A percentile compares a stretch with the other conserved stretches of the same genome.
Evolutionary conservation across 2,888 invertebrate genomes (phyloP).

Genomic region (Pheosia tremula): DNA sequence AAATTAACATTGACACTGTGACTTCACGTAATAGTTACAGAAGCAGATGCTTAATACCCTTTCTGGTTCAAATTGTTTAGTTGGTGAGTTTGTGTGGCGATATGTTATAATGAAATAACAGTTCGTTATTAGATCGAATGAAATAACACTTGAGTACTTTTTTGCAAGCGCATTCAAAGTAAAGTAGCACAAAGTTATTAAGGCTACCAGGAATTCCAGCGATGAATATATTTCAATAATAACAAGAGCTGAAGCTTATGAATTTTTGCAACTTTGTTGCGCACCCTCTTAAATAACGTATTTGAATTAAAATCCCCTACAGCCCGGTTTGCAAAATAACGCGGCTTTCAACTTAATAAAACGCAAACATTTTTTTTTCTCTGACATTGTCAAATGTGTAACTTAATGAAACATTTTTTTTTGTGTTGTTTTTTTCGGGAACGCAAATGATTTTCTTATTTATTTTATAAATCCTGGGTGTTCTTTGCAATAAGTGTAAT

Average conservation of each 20-base stretch:
- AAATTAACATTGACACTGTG: too few species aligned
- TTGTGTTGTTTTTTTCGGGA: background rate
- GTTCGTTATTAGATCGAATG: too few species aligned
- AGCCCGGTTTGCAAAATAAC: slow-evolving; percentile 35
- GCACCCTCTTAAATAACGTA: slow-evolving; percentile 28
- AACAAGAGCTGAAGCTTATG: slow-evolving; percentile 37
- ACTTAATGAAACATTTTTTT: slow-evolving; percentile 16
- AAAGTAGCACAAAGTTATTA: slow-evolving; percentile 2
- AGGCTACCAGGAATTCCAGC: slow-evolving; percentile 24
- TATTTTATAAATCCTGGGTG: background rate
- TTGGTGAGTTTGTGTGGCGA: too few species aligned
- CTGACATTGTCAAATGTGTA: slow-evolving; percentile 4
- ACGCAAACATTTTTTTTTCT: slow-evolving; percentile 45
- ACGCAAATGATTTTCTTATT: background rate
- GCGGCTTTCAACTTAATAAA: slow-evolving; percentile 41
- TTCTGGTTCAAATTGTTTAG: too few species aligned
- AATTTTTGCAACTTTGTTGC: slow-evolving; percentile 41
- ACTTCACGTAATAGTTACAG: too few species aligned
- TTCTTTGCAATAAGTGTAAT: background rate
- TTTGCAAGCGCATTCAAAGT: background rate
- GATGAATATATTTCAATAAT: slow-evolving; percentile 42
- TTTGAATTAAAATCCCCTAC: slow-evolving; percentile 44
- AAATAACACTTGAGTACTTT: background rate
- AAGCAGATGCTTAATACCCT: too few species aligned
- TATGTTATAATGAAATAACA: too few species aligned